Conservation (phyloP, 2,888 invertebrate species). For the Geophilus truncorum region DNA sequence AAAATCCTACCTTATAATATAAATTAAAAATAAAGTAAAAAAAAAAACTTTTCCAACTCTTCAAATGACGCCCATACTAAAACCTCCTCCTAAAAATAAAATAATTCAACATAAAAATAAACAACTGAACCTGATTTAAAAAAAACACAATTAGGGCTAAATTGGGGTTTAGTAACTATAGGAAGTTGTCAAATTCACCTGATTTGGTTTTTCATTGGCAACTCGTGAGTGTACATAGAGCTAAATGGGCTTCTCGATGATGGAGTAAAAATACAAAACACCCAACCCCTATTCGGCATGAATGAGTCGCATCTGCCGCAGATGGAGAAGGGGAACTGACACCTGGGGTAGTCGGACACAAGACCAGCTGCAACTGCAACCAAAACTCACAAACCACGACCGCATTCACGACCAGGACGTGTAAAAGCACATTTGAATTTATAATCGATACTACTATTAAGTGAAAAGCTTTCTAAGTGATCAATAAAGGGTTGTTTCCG, state of each 20-base stretch:
- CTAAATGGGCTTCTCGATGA: not conserved
- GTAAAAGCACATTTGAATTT: not conserved
- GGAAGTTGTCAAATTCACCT: not conserved
- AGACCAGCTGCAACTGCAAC: not conserved
- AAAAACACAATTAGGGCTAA: not conserved
- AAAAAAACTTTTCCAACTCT: not conserved
- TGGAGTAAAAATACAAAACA: not conserved
- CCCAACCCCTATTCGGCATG: not conserved
- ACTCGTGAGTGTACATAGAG: not conserved
- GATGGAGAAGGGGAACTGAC: slow-evolving; percentile 10
- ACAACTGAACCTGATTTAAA: too few species aligned
- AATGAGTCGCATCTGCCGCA: slow-evolving; percentile 2
- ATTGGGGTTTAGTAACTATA: not conserved
- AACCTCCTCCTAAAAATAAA: not conserved
- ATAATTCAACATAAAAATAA: too few species aligned
- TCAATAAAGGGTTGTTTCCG: not conserved
- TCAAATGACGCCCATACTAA: not conserved
- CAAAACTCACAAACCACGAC: not conserved
- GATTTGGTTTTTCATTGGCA: not conserved
- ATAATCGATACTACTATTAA: not conserved
- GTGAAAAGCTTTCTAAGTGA: not conserved
- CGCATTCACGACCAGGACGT: not conserved
- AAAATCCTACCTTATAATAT: not conserved
- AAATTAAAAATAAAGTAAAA: not conserved
- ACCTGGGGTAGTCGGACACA: not conserved